These are phyloP conservation scores for Podocnemis expansa DNA, from an alignment of 2,113 vertebrate genomes.

Conservation along the genomic window DNA sequence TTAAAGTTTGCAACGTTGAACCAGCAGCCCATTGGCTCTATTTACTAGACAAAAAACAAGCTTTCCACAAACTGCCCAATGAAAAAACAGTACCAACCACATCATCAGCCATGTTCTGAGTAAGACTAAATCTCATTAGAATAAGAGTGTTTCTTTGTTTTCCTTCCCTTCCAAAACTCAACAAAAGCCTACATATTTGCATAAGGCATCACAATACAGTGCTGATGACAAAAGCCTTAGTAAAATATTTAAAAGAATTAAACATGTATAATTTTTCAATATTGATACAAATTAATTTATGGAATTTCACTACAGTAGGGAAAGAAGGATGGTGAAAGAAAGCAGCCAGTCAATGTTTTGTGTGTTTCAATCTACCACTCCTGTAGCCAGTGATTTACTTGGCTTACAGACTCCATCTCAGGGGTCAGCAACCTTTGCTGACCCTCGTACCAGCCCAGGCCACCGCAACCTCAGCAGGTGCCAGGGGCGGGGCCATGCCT, in stretches of 20 bases:
- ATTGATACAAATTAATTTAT: not conserved
- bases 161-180: constrained; percentile 26
- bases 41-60: constrained; percentile 27
- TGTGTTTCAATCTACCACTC: not conserved
- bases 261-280: not conserved
- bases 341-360: not conserved
- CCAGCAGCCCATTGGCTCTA: not conserved
- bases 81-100: constrained; percentile 29
- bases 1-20: constrained; percentile 15
- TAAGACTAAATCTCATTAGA: not conserved
- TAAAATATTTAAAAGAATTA: not conserved
- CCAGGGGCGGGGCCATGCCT: no score
- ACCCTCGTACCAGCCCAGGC: no score
- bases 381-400: not conserved
- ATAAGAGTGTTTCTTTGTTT: not conserved
- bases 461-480: no score
- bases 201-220: not conserved
- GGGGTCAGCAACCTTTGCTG: no score
- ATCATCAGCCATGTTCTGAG: not conserved
- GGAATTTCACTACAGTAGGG: not conserved
- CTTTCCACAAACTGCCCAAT: constrained; percentile 24
- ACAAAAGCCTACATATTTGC: not conserved
- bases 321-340: not conserved
- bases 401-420: not conserved
- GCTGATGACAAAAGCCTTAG: not conserved